Base-by-base conservation (phyloP, 1,140 invertebrate genomes). In the Episyrphus balteatus region DNA sequence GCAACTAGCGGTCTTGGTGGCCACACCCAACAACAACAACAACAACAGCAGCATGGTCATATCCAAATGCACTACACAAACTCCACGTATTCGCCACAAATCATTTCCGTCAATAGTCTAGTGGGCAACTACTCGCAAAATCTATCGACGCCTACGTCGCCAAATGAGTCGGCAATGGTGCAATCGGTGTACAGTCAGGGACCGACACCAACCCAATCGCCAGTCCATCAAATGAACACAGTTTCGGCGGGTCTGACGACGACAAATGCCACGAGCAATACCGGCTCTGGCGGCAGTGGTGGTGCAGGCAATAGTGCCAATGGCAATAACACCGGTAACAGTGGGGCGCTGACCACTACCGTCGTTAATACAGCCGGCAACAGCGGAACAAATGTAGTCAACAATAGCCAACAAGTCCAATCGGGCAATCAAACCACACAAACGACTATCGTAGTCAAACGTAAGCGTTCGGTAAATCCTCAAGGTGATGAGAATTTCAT, bases 401-500 rank as follows among this genome's bases (percentile, higher is more conserved):
- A 50, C 59, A 66, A 15, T 61, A 71, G 51, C 60, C 73, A n/a
- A n/a, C n/a, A 55, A 70, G 72, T 59, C 60, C 65, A 37, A 59
- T 69, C 49, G 54, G 62, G 31, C 19, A n/a, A 42, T 8, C 46
- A 34, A 14, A 10, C 11, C 11, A 9, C 11, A 26, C 9, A 13
- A 36, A 15, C 38, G 30, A 15, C 21, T 11, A 19, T 60, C 54
- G 19, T 39, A 38, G 57, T 56, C n/a, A 80, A 79, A 54, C 70
- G 77, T 39, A 80, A 80, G 60, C 67, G 80, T 30, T 78, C 74
- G 31, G 75, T 77, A 8, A 82, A 86, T 66, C 82, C 83, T 0
- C 84, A 85, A 58, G 77, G 80, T 1, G 84, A 86, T 53, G 83
- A 86, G 58, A 86, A 85, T 62, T 86, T 88, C 60, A 78, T 84